Base-by-base conservation (phyloP, 1,140 invertebrate species). In the Xylocopa sonorina region DNA sequence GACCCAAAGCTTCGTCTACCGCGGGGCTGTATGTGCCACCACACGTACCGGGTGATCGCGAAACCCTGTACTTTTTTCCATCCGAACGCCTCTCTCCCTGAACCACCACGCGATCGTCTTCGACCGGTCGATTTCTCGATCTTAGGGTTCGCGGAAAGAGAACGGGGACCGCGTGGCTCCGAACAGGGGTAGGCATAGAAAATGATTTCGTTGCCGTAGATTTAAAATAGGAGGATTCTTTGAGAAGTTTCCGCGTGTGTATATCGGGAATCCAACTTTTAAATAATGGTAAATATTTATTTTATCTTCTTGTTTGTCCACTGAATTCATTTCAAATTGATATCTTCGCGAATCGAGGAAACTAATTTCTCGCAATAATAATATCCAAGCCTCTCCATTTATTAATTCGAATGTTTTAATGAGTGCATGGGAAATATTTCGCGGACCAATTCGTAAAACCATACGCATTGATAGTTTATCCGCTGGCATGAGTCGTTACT, bases 1-100 rank as follows among this genome's bases (percentile, higher is more conserved):
- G 89, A 92, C 92, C 91, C 89, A 93, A 93, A 93, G 92, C 92
- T 92, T 90, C 88, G 89, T 92, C 92, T 92, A 92, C 90, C 90
- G 91, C 92, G 89, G 86, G 88, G 87, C 88, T 91, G 87, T 91
- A 91, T 91, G 88, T 91, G 90, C 87, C 88, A 86, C 82, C 88
- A 82, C 88, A 89, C 86, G 82, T 92, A 92, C 87, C 86, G 88
- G 90, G 91, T 92, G 90, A 84, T 80, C 80, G 16, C 27, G 67
- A 84, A 83, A 66, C n/a, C 14, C 71, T n/a, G 48, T 38, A 24
- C 34, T 78, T 81, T 81, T 86, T 57, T 53, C 21, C 46, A 27
- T 3, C 21, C n/a, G 6, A 5, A 1, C 55, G 24, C 27, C 55
- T 10, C 43, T 0, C 0, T 29, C 6, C 34, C 34, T 18, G 6